Evolutionary conservation across 92 coral and sea anemone species (phyloP), one percentile per base, ranked within the genome.

Genomic region (Phenganax marumi): DNA sequence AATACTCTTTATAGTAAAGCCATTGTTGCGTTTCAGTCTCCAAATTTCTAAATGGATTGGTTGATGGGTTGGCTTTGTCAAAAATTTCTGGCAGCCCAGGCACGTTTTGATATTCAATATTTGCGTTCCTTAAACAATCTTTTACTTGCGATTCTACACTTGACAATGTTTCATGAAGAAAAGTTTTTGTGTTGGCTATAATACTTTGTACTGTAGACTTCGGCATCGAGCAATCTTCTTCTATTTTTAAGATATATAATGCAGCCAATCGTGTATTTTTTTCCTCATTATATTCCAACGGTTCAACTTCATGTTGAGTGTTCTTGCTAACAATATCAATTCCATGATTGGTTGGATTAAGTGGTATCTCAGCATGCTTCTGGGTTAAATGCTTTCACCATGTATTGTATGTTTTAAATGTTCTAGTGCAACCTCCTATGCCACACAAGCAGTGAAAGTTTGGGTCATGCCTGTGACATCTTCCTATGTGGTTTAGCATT

Each of bases 381-480:
- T 83, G 74, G 39, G 66, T 77, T 60, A 84, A 51, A 71, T 84
- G 87, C 64, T 84, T 84, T 76, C 87, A 60, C 66, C 48, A 84
- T 13, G 87, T 76, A 66, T 79, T 43, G 54, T 23, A 86, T 22
- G 81, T 86, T 51, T 83, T 81, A 68, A 80, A 86, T 39, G 86
- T 86, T 77, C 81, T 86, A 52, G 81, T 57, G 55, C 88, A 85
- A 68, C 88, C 88, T 25, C 68, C 81, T 48, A 85, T 70, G 54
- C 88, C 88, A 58, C 88, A 85, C 26, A 85, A 56, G 43, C 81
- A 84, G 65, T 85, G 88, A 55, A 85, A 85, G 55, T 85, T 85
- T 24, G 88, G 72, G 49, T 80, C 85, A 80, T 71, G 50, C 52
- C 68, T 66, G 77, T 85, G 85, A 71, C 66, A 52, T 65, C 82